Base-by-base conservation (phyloP, 2,113 vertebrate species). In the Falcunculus frontatus region DNA sequence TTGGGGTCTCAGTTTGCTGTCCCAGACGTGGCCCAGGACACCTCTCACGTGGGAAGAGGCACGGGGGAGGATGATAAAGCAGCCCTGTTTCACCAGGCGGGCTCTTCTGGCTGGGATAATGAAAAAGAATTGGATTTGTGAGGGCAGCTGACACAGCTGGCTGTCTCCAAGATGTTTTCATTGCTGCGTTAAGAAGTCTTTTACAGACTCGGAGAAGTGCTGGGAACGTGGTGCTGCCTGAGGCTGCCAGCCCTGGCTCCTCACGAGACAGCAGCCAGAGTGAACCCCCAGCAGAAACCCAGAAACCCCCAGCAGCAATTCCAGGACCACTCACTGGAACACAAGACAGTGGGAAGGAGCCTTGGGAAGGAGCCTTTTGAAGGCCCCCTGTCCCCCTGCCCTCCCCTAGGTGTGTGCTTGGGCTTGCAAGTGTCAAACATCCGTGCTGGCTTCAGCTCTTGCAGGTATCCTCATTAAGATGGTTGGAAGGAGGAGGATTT, bases 71-170 rank as follows among this genome's bases (percentile, higher is more conserved):
- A 39, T 42, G 75, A 83, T 65, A 50, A 93, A 90, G 83, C 90
- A 92, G 55, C 63, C 27, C 29, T 53, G 46, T 19, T 85, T 57
- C 88, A 65, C 37, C 79, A 90, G 85, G 46, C 82, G 20, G 62
- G 57, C 89, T 76, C 85, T 56, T 32, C 78, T 85, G 30, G 82
- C 78, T 83, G 90, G 92, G 92, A 64, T 93, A 93, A 96, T 96
- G 93, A 78, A 75, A 75, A 89, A 68, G 62, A 82, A 89, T 83
- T 39, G 87, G 67, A 37, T 91, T 56, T 4, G 9, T 9, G 67
- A 94, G 92, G 84, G 92, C 87, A 82, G 92, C 87, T 93, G 87
- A 70, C 87, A 68, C 33, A 68, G 92, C 78, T 94, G 19, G 2
- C 74, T 64, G 84, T 79, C 84, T 93, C 21, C 1, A 9, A 89